These are phyloP conservation scores for Temnothorax curvispinosus DNA, from an alignment of 1,140 invertebrate species.

Conservation along the genomic window DNA sequence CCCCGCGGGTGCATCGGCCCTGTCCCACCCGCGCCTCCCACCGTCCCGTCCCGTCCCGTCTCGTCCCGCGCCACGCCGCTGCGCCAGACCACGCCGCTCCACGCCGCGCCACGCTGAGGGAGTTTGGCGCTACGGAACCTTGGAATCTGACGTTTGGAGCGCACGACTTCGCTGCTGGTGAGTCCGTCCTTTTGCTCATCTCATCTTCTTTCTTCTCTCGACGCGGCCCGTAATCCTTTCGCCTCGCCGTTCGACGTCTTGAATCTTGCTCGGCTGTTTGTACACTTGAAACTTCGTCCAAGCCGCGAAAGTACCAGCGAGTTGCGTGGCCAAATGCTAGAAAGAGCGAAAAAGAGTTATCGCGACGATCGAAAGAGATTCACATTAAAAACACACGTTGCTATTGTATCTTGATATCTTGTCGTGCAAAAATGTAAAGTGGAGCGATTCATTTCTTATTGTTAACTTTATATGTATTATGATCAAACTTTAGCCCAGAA, in stretches of 20 bases:
- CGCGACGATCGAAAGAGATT: background rate
- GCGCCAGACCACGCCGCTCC: background rate
- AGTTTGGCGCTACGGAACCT: slow-evolving; percentile 17
- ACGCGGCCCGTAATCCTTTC: background rate
- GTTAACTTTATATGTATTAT: background rate
- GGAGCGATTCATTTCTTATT: background rate
- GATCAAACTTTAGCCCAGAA: background rate
- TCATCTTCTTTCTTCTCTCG: background rate
- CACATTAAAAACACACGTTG: background rate
- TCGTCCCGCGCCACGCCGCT: background rate
- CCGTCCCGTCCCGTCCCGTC: background rate
- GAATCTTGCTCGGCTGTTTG: background rate
- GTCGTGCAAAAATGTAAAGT: background rate
- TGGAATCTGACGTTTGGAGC: slow-evolving; percentile 37
- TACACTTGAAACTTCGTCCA: background rate
- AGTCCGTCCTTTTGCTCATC: slow-evolving; percentile 1
- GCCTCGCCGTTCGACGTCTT: background rate
- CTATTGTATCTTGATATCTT: background rate
- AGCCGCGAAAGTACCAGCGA: background rate
- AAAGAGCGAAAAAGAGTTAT: background rate
- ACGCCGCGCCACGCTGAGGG: background rate
- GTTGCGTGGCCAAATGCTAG: background rate
- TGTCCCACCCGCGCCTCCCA: background rate
- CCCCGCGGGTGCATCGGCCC: slow-evolving; percentile 27
- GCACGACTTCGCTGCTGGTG: slow-evolving; percentile 21